A percentile compares a stretch with the other conserved stretches of the same genome.
phyloP scores from a whole-genome alignment of 2,888 invertebrate genomes.

The Mythimna impura region DNA sequence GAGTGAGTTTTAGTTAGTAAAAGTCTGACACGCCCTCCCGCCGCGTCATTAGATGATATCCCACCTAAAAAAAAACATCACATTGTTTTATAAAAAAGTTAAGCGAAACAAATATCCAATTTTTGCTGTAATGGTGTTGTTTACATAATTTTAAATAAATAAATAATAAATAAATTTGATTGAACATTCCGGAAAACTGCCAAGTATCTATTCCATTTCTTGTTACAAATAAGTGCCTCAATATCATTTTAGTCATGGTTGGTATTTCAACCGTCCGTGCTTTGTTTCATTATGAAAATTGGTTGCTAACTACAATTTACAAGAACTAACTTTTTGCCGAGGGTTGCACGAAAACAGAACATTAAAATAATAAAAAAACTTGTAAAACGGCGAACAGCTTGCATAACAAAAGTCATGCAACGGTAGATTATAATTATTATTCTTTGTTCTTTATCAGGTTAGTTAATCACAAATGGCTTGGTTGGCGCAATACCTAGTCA shows the following conservation, averaged over 20 bases:
- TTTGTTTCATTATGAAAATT: constrained; percentile 62
- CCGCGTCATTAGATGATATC: too few species aligned
- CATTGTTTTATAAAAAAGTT: neutral
- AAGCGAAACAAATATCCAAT: neutral
- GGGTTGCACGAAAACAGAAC: constrained; percentile 55
- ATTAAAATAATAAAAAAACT: constrained; percentile 42
- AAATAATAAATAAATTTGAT: too few species aligned
- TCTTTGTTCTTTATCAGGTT: too few species aligned
- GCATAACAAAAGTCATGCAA: constrained; percentile 42
- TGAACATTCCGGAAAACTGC: neutral
- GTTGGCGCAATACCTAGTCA: too few species aligned
- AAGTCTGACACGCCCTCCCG: too few species aligned
- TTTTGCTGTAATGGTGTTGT: too few species aligned
- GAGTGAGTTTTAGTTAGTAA: too few species aligned
- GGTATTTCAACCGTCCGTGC: constrained; percentile 43
- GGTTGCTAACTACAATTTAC: constrained; percentile 58
- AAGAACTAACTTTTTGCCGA: constrained; percentile 47
- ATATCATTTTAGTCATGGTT: constrained; percentile 31
- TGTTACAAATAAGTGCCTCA: neutral
- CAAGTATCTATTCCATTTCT: neutral
- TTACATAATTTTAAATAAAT: too few species aligned
- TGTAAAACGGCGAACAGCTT: constrained; percentile 25
- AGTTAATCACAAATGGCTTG: too few species aligned
- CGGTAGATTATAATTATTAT: too few species aligned
- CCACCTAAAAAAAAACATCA: too few species aligned